phyloP scores from a whole-genome alignment of 2,888 invertebrate species.

The Mongoloraphidia duomilia region DNA sequence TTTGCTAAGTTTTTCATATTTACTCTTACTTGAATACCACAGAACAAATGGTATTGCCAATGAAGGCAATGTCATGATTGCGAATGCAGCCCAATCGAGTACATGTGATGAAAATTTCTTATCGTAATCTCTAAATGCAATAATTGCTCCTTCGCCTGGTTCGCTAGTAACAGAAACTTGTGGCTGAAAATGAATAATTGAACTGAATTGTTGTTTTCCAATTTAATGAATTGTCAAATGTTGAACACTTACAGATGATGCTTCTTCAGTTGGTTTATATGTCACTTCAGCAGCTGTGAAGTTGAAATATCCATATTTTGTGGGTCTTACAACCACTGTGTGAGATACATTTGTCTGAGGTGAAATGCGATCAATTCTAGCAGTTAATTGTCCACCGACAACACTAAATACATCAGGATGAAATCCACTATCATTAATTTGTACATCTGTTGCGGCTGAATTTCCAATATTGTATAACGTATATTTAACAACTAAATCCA shows the following conservation, averaged over 20 bases:
- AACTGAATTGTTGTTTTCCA: not conserved
- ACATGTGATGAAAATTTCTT: slow-evolving; percentile 94
- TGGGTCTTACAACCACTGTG: slow-evolving; percentile 80
- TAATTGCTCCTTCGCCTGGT: slow-evolving; percentile 91
- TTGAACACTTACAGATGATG: slow-evolving; percentile 42
- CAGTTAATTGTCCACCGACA: slow-evolving; percentile 72
- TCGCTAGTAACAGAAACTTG: slow-evolving; percentile 68
- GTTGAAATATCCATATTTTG: slow-evolving; percentile 87
- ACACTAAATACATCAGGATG: slow-evolving; percentile 82
- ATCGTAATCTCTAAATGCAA: slow-evolving; percentile 84
- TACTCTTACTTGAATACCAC: slow-evolving; percentile 90
- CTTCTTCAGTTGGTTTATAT: slow-evolving; percentile 77
- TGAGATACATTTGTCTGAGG: slow-evolving; percentile 90
- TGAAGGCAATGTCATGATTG: slow-evolving; percentile 91
- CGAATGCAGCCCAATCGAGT: slow-evolving; percentile 94
- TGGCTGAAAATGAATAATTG: slow-evolving; percentile 35
- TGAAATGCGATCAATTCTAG: slow-evolving; percentile 76
- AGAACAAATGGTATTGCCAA: slow-evolving; percentile 85
- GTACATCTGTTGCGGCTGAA: slow-evolving; percentile 78
- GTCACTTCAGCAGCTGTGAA: slow-evolving; percentile 89
- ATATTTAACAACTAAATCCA: slow-evolving; percentile 92
- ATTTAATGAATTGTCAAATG: slow-evolving; percentile 1
- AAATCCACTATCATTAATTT: slow-evolving; percentile 81
- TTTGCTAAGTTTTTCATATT: slow-evolving; percentile 73
- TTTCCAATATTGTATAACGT: slow-evolving; percentile 87